These are phyloP conservation scores for Myotis vivesi DNA, from an alignment of 2,797 vertebrate species.

Conservation along the genomic window DNA sequence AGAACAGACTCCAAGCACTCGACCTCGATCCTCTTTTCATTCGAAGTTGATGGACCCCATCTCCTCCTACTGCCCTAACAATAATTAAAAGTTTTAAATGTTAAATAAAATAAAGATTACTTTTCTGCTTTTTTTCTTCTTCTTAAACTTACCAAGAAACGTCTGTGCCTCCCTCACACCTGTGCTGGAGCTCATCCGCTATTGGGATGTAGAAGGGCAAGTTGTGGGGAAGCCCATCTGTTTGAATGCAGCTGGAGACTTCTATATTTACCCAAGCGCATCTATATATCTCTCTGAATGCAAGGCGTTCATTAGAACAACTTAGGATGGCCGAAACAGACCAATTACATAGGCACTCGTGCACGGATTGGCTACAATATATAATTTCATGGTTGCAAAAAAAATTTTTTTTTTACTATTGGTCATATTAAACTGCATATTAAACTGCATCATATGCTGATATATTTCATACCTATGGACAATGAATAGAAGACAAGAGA, in stretches of 20 bases:
- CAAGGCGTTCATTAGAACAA: neutral
- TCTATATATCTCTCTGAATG: neutral
- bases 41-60: neutral
- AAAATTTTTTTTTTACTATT: neutral
- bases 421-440: neutral
- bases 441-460: neutral
- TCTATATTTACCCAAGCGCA: slow-evolving; percentile 41
- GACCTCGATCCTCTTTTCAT: neutral
- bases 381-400: neutral
- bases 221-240: slow-evolving; percentile 41
- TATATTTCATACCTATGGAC: neutral
- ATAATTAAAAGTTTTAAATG: neutral
- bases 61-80: neutral
- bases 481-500: slow-evolving; percentile 4
- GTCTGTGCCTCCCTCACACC: neutral
- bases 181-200: neutral
- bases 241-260: neutral
- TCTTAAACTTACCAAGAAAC: slow-evolving; percentile 42
- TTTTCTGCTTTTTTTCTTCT: neutral
- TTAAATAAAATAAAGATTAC: neutral
- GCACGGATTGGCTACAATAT: neutral
- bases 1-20: neutral
- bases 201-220: neutral
- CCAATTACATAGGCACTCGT: neutral
- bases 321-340: neutral